Conservation (phyloP, 2,113 vertebrate species). For the Montifringilla adamsi region DNA sequence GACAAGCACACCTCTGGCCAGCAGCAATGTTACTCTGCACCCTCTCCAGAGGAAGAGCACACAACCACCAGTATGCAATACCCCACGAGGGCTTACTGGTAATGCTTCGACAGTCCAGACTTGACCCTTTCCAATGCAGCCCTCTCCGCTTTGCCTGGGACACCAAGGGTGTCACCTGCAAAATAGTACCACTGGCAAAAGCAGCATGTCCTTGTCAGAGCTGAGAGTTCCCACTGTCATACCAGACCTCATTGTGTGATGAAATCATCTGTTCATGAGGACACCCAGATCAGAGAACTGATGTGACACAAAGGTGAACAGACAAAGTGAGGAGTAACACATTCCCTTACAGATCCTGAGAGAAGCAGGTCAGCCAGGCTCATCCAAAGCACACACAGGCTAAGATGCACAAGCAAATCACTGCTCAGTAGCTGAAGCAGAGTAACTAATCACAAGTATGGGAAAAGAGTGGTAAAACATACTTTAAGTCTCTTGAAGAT, state of each 20-base stretch:
- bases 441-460: not conserved
- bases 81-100: fast-evolving
- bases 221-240: not conserved
- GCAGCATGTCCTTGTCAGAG: not conserved
- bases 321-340: not conserved
- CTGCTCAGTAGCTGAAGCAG: not conserved
- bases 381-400: not conserved
- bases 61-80: not conserved
- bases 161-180: not conserved
- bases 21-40: not conserved
- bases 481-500: not conserved
- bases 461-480: not conserved
- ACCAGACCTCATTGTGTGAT: not conserved
- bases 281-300: not conserved
- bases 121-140: not conserved
- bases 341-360: not conserved
- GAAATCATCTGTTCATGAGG: not conserved
- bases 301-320: not conserved
- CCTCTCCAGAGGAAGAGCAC: not conserved
- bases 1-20: not conserved
- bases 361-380: not conserved
- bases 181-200: not conserved
- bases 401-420: not conserved
- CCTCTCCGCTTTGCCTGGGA: not conserved
- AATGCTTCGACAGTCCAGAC: not conserved